phyloP scores from a whole-genome alignment of 2,888 invertebrate genomes.

The Holacanthella duospinosa region DNA sequence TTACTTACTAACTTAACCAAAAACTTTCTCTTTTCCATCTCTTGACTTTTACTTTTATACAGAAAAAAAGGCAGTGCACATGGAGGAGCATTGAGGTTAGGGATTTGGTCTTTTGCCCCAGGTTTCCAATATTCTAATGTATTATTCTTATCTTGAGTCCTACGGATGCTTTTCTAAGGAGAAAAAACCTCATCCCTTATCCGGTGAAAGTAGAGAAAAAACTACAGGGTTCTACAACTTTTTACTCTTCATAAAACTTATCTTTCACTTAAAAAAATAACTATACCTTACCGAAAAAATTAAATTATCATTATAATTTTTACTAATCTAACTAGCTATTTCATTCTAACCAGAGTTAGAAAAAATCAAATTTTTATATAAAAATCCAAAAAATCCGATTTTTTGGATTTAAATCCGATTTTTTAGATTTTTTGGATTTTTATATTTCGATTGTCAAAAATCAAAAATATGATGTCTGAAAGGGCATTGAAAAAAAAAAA shows the following conservation, averaged over 20 bases:
- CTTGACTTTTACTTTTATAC: background rate
- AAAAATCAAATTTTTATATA: no score
- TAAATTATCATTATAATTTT: no score
- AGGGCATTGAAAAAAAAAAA: background rate
- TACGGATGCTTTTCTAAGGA: background rate
- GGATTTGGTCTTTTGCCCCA: slow-evolving; percentile 6
- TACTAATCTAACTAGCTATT: background rate
- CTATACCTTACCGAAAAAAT: no score
- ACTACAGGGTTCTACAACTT: no score
- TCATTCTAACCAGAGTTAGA: no score
- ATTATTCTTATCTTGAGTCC: slow-evolving; percentile 13
- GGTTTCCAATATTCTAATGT: slow-evolving; percentile 16
- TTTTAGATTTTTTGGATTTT: no score
- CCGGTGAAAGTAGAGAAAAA: background rate
- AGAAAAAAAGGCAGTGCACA: background rate
- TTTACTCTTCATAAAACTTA: no score
- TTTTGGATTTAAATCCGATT: no score
- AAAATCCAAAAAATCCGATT: no score
- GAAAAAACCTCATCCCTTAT: background rate
- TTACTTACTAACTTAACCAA: slow-evolving; percentile 20
- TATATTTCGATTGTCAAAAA: no score
- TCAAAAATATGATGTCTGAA: no score
- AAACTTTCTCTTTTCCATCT: background rate
- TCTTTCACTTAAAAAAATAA: no score
- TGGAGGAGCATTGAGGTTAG: slow-evolving; percentile 1